A percentile compares a stretch with the other conserved stretches of the same genome.
Evolutionary conservation across 2,888 invertebrate species (phyloP).

Genomic region (Atrina japonica): DNA sequence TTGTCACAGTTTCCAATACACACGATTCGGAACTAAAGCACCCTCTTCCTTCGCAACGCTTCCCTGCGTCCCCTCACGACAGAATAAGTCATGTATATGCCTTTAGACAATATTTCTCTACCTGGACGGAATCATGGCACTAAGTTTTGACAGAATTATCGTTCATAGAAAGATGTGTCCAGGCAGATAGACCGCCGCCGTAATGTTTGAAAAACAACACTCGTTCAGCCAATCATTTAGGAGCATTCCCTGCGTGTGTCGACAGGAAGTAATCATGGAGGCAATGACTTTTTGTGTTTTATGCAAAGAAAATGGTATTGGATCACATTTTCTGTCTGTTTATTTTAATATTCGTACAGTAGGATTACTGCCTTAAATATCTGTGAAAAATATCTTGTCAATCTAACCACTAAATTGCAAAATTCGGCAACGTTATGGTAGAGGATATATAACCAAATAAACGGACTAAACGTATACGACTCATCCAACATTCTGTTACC

Average conservation of each 20-base stretch:
- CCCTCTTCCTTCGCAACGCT: conserved; percentile 20
- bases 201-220: conserved; percentile 73
- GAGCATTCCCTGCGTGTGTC: conserved; percentile 52
- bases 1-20: conserved; percentile 25
- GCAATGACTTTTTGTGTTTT: too few relatives aligned
- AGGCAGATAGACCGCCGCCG: conserved; percentile 67
- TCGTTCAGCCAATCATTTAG: conserved; percentile 68
- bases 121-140: neutral
- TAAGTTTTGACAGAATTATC: conserved; percentile 3
- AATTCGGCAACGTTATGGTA: too few relatives aligned
- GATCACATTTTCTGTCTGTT: too few relatives aligned
- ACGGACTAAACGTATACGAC: too few relatives aligned
- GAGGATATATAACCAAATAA: too few relatives aligned
- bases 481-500: too few relatives aligned
- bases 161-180: conserved; percentile 51
- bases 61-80: neutral
- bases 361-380: too few relatives aligned
- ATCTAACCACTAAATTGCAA: too few relatives aligned
- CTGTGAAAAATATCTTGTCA: too few relatives aligned
- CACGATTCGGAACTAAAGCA: conserved; percentile 19
- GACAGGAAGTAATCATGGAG: conserved; percentile 45
- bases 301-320: too few relatives aligned
- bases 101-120: neutral
- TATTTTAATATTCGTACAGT: too few relatives aligned
- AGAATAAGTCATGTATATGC: neutral